Evolutionary conservation across 2,797 vertebrate genomes (phyloP), one percentile per base, ranked within the genome.

Genomic region (Anguilla pacifica): DNA sequence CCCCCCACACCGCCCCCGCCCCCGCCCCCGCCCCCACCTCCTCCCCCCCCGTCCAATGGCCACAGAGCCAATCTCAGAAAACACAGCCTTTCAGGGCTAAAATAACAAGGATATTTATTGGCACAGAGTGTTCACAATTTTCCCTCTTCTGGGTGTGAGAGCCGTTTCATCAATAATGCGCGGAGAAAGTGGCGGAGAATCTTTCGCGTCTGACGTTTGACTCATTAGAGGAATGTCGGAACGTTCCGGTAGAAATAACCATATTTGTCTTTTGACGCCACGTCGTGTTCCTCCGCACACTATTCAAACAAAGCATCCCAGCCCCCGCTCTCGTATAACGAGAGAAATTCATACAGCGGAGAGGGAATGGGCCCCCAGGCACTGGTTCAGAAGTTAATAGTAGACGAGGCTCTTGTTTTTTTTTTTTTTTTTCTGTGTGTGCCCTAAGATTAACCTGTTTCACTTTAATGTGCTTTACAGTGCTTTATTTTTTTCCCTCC

Each of bases 361-460:
- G 61, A 35, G 25, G 2, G 28, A 17, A 55, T 53, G 17, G 43
- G n/a, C 79, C 74, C 53, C 53, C 28, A 39, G 35, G 55, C 83
- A 9, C 55, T 25, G 9, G 31, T 81, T 83, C 59, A 25, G 25
- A 31, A 31, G 79, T 67, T 86, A 86, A 83, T 55, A 83, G 43
- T 9, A 31, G 61, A 15, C 10, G 13, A 19, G 74, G 19, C n/a
- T 84, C 55, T 43, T 13, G 28, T n/a, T 70, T 86, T 83, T 86
- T 59, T 61, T 31, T 31, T 70, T 83, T 83, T 86, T 59, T 61
- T 31, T 17, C 25, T 6, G 64, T 84, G 64, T 6, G 64, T 84
- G 64, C 85, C 53, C 81, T 31, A 11, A 64, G 85, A 86, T 89
- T 74, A 79, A 84, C 61, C 28, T 74, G 79, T 86, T 55, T 83